Evolutionary conservation across 2,888 invertebrate genomes (phyloP).

Genomic region (Eudasyphora cyanicolor): DNA sequence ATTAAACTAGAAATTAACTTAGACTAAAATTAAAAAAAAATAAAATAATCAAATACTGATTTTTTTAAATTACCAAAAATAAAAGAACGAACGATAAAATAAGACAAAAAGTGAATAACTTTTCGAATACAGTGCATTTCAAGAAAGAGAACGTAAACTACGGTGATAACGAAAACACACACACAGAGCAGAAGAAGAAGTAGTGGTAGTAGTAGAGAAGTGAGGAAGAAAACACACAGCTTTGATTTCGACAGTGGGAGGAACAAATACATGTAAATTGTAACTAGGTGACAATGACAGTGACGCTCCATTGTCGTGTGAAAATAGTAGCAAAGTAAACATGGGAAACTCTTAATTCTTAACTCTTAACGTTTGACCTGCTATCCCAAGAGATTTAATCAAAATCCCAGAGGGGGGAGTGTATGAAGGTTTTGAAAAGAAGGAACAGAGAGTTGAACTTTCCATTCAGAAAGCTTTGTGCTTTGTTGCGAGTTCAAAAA

Average conservation of each 20-base stretch:
- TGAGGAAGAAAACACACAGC: conserved; percentile 6
- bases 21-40: conserved; percentile 56
- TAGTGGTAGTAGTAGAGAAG: conserved; percentile 5
- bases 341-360: conserved; percentile 13
- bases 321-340: conserved; percentile 65
- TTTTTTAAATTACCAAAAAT: conserved; percentile 42
- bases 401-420: background rate
- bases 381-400: too few relatives aligned
- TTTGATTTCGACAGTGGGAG: conserved; percentile 27
- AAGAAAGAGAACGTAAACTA: conserved; percentile 16
- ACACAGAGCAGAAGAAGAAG: conserved; percentile 18
- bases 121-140: conserved; percentile 43
- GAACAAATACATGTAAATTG: background rate
- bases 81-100: background rate
- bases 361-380: too few relatives aligned
- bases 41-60: conserved; percentile 64
- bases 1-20: conserved; percentile 1
- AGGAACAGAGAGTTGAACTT: too few relatives aligned
- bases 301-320: conserved; percentile 36
- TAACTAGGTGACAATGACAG: too few relatives aligned
- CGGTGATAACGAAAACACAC: conserved; percentile 15
- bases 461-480: background rate
- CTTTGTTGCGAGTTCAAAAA: background rate
- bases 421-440: too few relatives aligned
- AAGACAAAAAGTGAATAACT: conserved; percentile 12